A percentile compares a stretch with the other conserved stretches of the same genome.
phyloP scores from a whole-genome alignment of 2,888 invertebrate genomes.

The Proisotoma minuta region DNA sequence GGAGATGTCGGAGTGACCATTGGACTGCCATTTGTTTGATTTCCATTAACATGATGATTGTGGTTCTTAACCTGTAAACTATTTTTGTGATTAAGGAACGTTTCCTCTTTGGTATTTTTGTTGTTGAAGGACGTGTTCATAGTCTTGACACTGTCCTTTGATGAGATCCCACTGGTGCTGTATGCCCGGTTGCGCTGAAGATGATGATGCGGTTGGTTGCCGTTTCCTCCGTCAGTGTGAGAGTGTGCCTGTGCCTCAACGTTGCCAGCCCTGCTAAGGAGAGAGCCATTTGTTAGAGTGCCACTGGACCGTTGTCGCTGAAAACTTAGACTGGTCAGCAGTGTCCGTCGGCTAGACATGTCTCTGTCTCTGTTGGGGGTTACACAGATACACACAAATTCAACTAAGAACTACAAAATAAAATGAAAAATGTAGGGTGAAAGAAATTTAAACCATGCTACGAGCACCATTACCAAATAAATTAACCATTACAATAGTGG shows the following conservation, averaged over 20 bases:
- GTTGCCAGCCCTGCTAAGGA: slow-evolving; percentile 32
- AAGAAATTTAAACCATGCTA: too few relatives aligned
- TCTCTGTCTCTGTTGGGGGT: too few relatives aligned
- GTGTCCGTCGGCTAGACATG: slow-evolving; percentile 42
- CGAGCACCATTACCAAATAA: too few relatives aligned
- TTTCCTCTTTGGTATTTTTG: slow-evolving; percentile 15
- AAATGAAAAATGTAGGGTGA: slow-evolving; percentile 10
- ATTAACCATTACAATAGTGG: too few relatives aligned
- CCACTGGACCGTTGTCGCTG: slow-evolving; percentile 36
- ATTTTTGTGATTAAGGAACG: neutral
- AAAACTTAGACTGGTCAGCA: slow-evolving; percentile 43
- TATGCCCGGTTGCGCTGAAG: slow-evolving; percentile 17
- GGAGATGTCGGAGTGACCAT: neutral
- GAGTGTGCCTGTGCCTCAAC: slow-evolving; percentile 3
- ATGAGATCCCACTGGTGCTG: slow-evolving; percentile 14
- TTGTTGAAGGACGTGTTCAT: slow-evolving; percentile 6
- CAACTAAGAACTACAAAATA: slow-evolving; percentile 22
- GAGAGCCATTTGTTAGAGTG: slow-evolving; percentile 34
- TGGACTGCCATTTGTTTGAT: neutral
- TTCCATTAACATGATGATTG: neutral
- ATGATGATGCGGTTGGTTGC: neutral
- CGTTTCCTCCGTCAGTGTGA: neutral
- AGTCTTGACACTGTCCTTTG: slow-evolving; percentile 15
- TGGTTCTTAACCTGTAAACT: neutral
- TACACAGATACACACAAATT: too few relatives aligned